These are phyloP conservation scores for Lithobius niger DNA, from an alignment of 1,140 invertebrate genomes.

Conservation along the genomic window DNA sequence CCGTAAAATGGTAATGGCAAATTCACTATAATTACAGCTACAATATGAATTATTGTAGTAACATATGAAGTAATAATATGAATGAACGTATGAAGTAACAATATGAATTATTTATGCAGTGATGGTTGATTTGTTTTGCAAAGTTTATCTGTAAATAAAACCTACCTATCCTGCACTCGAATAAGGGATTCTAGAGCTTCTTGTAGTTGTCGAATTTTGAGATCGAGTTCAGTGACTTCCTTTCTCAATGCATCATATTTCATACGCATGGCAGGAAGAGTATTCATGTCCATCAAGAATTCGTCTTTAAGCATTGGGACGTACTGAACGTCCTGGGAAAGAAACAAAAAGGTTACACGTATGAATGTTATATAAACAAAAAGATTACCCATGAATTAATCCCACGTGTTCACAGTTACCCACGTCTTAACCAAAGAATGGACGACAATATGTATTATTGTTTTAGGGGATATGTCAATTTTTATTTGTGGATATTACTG, in stretches of 20 bases:
- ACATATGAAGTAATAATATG: no score
- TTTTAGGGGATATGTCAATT: not conserved
- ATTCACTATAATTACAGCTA: no score
- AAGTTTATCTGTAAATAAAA: no score
- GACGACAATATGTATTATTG: not conserved
- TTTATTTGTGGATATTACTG: not conserved
- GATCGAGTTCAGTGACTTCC: conserved; percentile 63
- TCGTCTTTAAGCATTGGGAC: conserved; percentile 62
- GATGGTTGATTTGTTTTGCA: no score
- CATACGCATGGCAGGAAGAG: conserved; percentile 52
- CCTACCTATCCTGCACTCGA: conserved; percentile 70
- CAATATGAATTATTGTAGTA: no score
- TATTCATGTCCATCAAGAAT: conserved; percentile 62
- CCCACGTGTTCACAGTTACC: not conserved
- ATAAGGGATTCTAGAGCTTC: conserved; percentile 68
- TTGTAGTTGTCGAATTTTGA: conserved; percentile 73
- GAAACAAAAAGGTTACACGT: not conserved
- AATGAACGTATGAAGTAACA: no score
- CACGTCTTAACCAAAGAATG: not conserved
- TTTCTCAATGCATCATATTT: conserved; percentile 62
- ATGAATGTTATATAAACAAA: not conserved
- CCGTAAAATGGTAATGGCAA: no score
- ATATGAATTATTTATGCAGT: no score
- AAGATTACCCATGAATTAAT: not conserved
- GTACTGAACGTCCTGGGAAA: conserved; percentile 25